A percentile compares a stretch with the other conserved stretches of the same genome.
These are phyloP conservation scores for Holotrichia oblita DNA, from an alignment of 1,140 invertebrate species.

Conservation along the genomic window DNA sequence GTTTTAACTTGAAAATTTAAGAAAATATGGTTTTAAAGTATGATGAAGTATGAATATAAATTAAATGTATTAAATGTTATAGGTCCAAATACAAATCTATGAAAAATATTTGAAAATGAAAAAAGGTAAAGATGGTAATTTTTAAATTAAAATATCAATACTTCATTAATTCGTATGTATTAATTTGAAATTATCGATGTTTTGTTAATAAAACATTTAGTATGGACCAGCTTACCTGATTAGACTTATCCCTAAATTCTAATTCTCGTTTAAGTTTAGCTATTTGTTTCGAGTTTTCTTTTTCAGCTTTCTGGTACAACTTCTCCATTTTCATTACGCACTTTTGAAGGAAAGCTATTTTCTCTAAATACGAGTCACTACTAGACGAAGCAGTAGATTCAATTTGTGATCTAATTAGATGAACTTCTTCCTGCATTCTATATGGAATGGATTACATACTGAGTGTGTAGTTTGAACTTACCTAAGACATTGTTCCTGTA, in stretches of 20 bases:
- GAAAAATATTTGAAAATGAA: too few species aligned
- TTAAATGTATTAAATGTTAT: too few species aligned
- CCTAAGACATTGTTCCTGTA: slow-evolving; percentile 41
- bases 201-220: too few species aligned
- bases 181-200: too few species aligned
- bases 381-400: slow-evolving; percentile 10
- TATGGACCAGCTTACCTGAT: slow-evolving; percentile 26
- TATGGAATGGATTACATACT: background rate
- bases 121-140: too few species aligned
- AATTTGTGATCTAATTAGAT: slow-evolving; percentile 30
- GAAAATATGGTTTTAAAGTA: too few species aligned
- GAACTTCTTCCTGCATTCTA: slow-evolving; percentile 43
- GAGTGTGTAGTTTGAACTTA: background rate
- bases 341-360: slow-evolving; percentile 41
- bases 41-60: too few species aligned
- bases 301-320: slow-evolving; percentile 39
- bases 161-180: too few species aligned
- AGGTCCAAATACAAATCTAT: too few species aligned
- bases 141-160: too few species aligned
- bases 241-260: slow-evolving; percentile 35
- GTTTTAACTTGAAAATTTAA: too few species aligned
- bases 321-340: slow-evolving; percentile 42
- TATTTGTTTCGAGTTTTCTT: slow-evolving; percentile 33
- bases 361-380: background rate
- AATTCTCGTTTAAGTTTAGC: slow-evolving; percentile 35